A percentile compares a stretch with the other conserved stretches of the same genome.
Evolutionary conservation across 2,797 vertebrate genomes (phyloP).

Genomic region (Ambastaia sidthimunki): DNA sequence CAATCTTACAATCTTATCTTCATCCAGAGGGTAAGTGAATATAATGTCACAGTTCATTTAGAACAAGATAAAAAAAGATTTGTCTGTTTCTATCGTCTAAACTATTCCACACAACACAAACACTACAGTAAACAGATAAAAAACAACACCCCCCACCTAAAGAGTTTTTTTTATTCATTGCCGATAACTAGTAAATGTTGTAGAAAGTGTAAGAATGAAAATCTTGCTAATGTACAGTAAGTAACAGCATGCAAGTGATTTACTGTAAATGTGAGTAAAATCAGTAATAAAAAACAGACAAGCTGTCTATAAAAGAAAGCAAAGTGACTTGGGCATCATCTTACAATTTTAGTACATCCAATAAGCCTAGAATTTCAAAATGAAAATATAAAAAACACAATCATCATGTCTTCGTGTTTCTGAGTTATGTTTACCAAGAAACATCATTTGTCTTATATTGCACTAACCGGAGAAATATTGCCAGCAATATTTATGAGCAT

Average conservation of each 20-base stretch:
- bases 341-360: too few relatives aligned
- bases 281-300: not conserved
- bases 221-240: not conserved
- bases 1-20: conserved; percentile 1
- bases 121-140: not conserved
- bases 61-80: not conserved
- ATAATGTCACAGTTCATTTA: not conserved
- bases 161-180: too few relatives aligned
- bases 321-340: not conserved
- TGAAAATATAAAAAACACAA: not conserved
- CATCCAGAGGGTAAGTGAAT: conserved; percentile 18
- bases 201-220: not conserved
- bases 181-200: too few relatives aligned
- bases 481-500: not conserved
- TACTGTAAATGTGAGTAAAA: not conserved
- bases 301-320: not conserved
- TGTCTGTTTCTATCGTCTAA: not conserved
- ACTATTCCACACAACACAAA: not conserved
- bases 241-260: too few relatives aligned
- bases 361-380: not conserved
- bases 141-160: not conserved
- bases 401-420: not conserved
- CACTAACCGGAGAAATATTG: too few relatives aligned
- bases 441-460: not conserved
- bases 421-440: not conserved